These are phyloP conservation scores for Gavia stellata DNA, from an alignment of 2,113 vertebrate species.

Conservation along the genomic window DNA sequence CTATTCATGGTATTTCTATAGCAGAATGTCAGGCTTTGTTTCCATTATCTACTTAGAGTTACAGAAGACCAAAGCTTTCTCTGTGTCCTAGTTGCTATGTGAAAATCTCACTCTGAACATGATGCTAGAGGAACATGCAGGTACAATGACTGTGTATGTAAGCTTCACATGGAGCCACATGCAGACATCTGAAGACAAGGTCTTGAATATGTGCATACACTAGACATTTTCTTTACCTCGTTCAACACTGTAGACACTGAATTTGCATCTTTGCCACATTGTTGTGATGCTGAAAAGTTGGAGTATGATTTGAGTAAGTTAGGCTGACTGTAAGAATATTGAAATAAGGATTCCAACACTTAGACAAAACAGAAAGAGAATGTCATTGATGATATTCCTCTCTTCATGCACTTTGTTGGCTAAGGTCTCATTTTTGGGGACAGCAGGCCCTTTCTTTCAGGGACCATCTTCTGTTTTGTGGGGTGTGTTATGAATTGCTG, in stretches of 20 bases:
- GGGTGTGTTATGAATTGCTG: background rate
- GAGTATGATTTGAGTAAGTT: background rate
- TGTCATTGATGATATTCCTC: background rate
- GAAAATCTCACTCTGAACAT: background rate
- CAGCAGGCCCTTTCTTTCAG: background rate
- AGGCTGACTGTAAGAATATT: background rate
- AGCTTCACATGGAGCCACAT: background rate
- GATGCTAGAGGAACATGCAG: background rate
- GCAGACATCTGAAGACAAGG: background rate
- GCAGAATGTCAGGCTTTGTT: background rate
- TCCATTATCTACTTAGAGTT: background rate
- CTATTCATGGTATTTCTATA: background rate
- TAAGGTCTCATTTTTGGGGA: background rate
- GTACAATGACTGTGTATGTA: background rate
- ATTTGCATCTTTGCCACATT: background rate
- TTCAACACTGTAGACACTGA: background rate
- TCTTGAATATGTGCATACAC: too few species aligned
- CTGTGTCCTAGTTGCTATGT: background rate
- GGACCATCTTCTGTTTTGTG: background rate
- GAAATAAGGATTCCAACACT: background rate
- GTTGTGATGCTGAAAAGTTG: background rate
- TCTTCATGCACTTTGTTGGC: background rate
- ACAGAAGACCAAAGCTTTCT: background rate
- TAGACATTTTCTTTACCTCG: background rate
- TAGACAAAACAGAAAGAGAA: background rate